Evolutionary conservation across 2,888 invertebrate genomes (phyloP), one percentile per base, ranked within the genome.

Genomic region (Andrena marginata): DNA sequence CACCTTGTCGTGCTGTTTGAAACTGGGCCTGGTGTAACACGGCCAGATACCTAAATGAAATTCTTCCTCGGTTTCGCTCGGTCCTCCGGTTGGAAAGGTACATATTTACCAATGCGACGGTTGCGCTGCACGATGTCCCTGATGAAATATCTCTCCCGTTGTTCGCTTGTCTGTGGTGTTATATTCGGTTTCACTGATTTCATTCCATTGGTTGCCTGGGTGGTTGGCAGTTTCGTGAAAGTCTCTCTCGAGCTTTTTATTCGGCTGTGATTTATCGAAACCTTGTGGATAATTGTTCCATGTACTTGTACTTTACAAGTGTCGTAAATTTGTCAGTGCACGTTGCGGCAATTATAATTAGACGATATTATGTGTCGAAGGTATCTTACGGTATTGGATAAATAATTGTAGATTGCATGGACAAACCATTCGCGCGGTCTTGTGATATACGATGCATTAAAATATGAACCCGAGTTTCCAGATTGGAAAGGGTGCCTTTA

Each of bases 41-140:
- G 8, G 33, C 16, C 42, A n/a, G 54, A 71, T 68, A 42, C 42
- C 42, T 1, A 72, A 78, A 78, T 56, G 56, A 68, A 78, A 80
- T 80, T 80, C 78, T 56, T 68, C 31, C n/a, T 62, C 33, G 51
- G 29, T 68, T 77, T 71, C 49, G 33, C 10, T 31, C 16, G 42
- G 20, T 31, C 26, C 69, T 13, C 23, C 2, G 33, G 16, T n/a
- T 10, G 8, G n/a, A 54, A 35, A 54, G 63, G 23, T 6, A 33
- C 54, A 54, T 35, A 63, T n/a, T 51, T 13, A 35, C 42, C 4
- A 42, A 42, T 42, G 42, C 42, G 42, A 42, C 42, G 42, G 48
- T 33, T 51, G 33, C 33, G 51, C 16, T 54, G 54, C 54, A 20
- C 54, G 54, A 23, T 54, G 54, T 54, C 23, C 23, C 54, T 54